Evolutionary conservation across 2,888 invertebrate species (phyloP), one percentile per base, ranked within the genome.

Genomic region (Leptothorax acervorum): DNA sequence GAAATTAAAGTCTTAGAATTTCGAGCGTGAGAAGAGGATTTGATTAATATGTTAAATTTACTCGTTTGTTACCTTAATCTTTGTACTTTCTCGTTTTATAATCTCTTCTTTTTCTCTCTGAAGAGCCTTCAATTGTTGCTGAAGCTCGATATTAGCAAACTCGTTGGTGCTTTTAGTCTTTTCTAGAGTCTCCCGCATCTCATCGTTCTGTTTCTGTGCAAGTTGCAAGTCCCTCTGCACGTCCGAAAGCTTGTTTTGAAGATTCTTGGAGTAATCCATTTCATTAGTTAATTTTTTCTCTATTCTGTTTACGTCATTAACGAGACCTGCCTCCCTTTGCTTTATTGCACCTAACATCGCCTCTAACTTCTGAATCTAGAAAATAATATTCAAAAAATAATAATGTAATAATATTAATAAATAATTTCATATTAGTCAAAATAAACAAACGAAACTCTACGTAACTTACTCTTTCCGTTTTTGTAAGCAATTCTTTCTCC

Each of bases 331-430:
- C 12, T 79, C 79, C 11, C 57, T 70, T 70, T 60, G 79, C 2
- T 79, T 79, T 8, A 28, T n/a, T 18, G 23, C 9, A 4, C 0
- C 62, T 35, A 71, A 48, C 11, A 3, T 28, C 15, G 3, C 8
- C 12, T 71, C 60, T 57, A 79, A 71, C 31, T 48, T 48, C 2
- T 79, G 71, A 28, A 79, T 79, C 79, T 79, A 57, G 9, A 45
- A 79, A 42, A 60, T 23, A 57, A 68, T 42, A 12, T 68, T 57
- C 23, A 0, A 1, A 53, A 53, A 53, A n/a, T 53, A 53, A 23
- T 23, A 53, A 53, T 3, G 3, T 53, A 55, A 55, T 23, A 45
- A 55, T 23, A 45, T 45, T 28, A 60, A 6, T 18, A 48, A 23
- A 18, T 11, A 65, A 42, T n/a, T 11, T 63, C 9, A 63, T 42